Conservation (phyloP, 2,888 invertebrate genomes). For the Nephrocerus scutellatus region DNA sequence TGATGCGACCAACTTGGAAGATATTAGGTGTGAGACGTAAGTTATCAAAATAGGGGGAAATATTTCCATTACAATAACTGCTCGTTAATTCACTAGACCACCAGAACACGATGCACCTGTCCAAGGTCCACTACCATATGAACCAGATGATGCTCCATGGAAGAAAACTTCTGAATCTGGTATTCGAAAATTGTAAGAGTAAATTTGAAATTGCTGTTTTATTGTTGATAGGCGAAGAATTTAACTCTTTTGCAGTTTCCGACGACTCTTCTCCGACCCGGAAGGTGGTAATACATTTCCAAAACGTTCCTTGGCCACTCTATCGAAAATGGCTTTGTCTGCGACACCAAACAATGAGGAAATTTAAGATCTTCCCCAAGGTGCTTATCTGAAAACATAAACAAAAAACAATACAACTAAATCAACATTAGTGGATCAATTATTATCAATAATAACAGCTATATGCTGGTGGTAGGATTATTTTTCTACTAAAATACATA, state of each 20-base stretch:
- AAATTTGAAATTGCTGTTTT: too few relatives aligned
- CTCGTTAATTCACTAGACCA: conserved; percentile 37
- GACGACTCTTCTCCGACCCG: conserved; percentile 76
- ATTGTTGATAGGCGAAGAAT: too few relatives aligned
- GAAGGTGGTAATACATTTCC: conserved; percentile 57
- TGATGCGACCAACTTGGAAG: conserved; percentile 27
- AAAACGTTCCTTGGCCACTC: conserved; percentile 70
- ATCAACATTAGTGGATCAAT: too few relatives aligned
- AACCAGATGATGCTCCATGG: conserved; percentile 97
- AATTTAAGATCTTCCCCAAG: too few relatives aligned
- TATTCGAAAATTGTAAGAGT: conserved; percentile 86
- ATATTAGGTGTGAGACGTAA: conserved; percentile 32
- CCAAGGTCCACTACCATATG: conserved; percentile 92
- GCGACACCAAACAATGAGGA: conserved; percentile 35
- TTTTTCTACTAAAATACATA: too few relatives aligned
- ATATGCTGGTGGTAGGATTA: too few relatives aligned
- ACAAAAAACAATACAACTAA: too few relatives aligned
- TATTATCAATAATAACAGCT: too few relatives aligned
- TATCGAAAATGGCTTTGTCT: conserved; percentile 65
- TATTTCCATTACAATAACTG: conserved; percentile 1
- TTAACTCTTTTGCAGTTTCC: conserved; percentile 66
- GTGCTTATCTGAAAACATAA: too few relatives aligned
- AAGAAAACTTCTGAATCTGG: conserved; percentile 74
- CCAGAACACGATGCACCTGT: conserved; percentile 80
- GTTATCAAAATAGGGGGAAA: conserved; percentile 10